Percentiles rank a stretch among this genome's conserved stretches.
These are phyloP conservation scores for Octopus bimaculoides DNA, from an alignment of 1,140 invertebrate species.

Conservation along the genomic window DNA sequence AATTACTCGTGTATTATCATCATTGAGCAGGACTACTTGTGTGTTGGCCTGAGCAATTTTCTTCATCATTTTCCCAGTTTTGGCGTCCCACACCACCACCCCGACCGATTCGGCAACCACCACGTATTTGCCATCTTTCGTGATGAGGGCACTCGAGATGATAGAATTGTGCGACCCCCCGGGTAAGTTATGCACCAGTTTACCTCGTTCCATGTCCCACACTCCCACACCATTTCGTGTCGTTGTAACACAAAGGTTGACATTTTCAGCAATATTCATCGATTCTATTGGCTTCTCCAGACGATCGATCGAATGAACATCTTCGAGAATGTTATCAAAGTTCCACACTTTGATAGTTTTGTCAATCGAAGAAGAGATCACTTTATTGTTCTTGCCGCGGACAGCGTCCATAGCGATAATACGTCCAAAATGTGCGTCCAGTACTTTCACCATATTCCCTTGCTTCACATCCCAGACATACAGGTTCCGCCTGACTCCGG, in stretches of 20 bases:
- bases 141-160: conserved; percentile 81
- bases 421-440: conserved; percentile 95
- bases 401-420: conserved; percentile 83
- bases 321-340: conserved; percentile 97
- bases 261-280: conserved; percentile 60
- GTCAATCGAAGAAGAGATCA: conserved; percentile 94
- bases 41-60: conserved; percentile 76
- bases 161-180: conserved; percentile 92
- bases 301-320: conserved; percentile 92
- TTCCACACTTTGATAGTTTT: conserved; percentile 99
- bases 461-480: conserved; percentile 86
- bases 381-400: conserved; percentile 87
- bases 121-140: conserved; percentile 76
- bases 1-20: conserved; percentile 80
- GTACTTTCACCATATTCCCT: conserved; percentile 76
- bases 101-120: conserved; percentile 90
- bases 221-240: conserved; percentile 86
- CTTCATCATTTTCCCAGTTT: conserved; percentile 72
- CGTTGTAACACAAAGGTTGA: conserved; percentile 47
- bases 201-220: conserved; percentile 88
- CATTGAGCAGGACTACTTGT: conserved; percentile 80
- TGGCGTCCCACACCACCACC: conserved; percentile 88
- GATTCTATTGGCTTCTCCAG: conserved; percentile 94
- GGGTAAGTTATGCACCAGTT: conserved; percentile 77
- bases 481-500: conserved; percentile 90